Base-by-base conservation (phyloP, 2,888 invertebrate species). In the Diabrotica balteata region DNA sequence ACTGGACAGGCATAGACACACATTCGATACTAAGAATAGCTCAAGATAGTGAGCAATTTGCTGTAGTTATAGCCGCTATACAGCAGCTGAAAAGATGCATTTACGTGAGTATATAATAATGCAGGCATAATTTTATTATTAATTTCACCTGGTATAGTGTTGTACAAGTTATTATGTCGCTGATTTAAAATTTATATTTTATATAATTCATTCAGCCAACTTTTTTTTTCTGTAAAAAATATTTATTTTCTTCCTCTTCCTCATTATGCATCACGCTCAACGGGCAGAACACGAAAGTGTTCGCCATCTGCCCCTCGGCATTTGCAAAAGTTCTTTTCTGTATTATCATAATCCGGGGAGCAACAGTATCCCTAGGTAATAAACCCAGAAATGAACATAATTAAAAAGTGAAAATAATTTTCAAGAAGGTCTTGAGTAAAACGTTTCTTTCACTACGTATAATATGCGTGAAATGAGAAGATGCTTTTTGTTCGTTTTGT, bases 401-500 rank as follows among this genome's bases (percentile, higher is more conserved):
- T 66, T 66, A 69, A 69, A 69, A 66, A 69, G 59, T 66, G 59
- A 63, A 72, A 76, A 76, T 69, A 68, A 72, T 73, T 67, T 63
- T 63, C 72, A 73, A 74, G 70, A 73, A 73, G 58, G 60, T 63
- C 69, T 54, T 64, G 66, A 64, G 57, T 60, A 78, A 78, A 32
- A 32, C 32, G 32, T 32, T 32, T 32, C 32, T 32, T 32, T 32
- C 32, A 32, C 32, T 77, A 73, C 76, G 78, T 77, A 80, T 81
- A 81, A 81, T 77, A 78, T 73, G 77, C 81, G 79, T 81, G 80
- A 81, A 81, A 81, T 81, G 81, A 81, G 80, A 72, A 81, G 80
- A 32, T 76, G 74, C 76, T 77, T 80, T 80, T 76, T 68, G 66
- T 68, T 63, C 63, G 64, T 65, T 64, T 63, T 65, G 58, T 65